These are phyloP conservation scores for Calvadosia cruxmelitensis DNA, from an alignment of 30 jellyfish, hydroid and myxozoan species.

Conservation along the genomic window DNA sequence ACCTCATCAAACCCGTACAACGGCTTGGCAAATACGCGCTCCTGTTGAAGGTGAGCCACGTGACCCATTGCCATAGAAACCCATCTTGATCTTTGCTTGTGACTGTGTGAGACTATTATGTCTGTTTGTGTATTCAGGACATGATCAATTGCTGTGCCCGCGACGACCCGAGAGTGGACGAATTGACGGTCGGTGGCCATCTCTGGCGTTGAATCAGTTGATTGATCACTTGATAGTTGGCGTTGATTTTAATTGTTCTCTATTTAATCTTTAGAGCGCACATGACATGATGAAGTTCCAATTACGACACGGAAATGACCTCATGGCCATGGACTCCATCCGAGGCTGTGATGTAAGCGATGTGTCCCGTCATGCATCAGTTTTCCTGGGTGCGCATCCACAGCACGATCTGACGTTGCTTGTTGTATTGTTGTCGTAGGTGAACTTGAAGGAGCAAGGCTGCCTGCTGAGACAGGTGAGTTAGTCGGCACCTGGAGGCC, in stretches of 20 bases:
- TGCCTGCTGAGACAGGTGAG: conserved; percentile 68
- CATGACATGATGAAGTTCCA: conserved; percentile 91
- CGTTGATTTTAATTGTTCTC: too few species aligned
- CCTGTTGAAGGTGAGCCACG: conserved; percentile 36
- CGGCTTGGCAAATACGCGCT: conserved; percentile 91
- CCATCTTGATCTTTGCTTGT: not conserved
- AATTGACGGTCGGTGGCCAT: conserved; percentile 69
- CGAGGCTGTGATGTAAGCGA: conserved; percentile 65
- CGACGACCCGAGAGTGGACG: conserved; percentile 63
- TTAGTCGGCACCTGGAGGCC: too few species aligned
- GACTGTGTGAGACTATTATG: not conserved
- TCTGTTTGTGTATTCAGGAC: conserved; percentile 24
- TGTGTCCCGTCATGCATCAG: not conserved
- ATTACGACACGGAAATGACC: conserved; percentile 90
- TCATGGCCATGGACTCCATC: conserved; percentile 91
- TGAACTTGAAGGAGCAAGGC: conserved; percentile 56
- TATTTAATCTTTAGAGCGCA: conserved; percentile 46
- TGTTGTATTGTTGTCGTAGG: conserved; percentile 13
- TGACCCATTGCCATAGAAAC: not conserved
- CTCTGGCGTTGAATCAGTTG: too few species aligned
- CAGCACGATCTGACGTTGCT: not conserved
- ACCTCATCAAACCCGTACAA: conserved; percentile 93
- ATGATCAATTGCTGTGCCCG: conserved; percentile 73
- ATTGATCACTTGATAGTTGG: too few species aligned
- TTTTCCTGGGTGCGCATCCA: not conserved